phyloP scores from a whole-genome alignment of 2,888 invertebrate genomes.

The Heliconius aoede region DNA sequence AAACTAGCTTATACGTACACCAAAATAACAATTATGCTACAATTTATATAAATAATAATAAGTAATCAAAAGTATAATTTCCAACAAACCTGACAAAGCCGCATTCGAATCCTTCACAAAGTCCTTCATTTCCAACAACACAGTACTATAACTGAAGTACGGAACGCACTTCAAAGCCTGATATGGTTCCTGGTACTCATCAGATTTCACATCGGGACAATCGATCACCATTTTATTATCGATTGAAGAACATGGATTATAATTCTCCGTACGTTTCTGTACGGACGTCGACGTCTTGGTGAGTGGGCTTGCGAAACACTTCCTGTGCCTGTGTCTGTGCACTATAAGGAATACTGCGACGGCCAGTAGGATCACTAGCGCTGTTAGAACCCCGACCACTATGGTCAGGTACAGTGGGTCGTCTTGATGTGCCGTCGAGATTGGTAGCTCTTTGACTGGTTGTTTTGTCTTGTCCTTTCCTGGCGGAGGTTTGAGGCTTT shows the following conservation, averaged over 20 bases:
- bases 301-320: conserved; percentile 88
- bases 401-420: conserved; percentile 90
- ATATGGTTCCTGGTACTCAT: conserved; percentile 91
- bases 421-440: conserved; percentile 87
- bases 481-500: conserved; percentile 83
- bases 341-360: conserved; percentile 89
- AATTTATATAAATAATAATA: too few relatives aligned
- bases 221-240: conserved; percentile 82
- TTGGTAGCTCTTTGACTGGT: conserved; percentile 83
- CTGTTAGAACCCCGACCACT: conserved; percentile 89
- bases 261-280: conserved; percentile 81
- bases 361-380: conserved; percentile 88
- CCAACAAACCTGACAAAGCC: conserved; percentile 68
- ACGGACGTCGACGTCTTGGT: conserved; percentile 72
- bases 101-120: conserved; percentile 80
- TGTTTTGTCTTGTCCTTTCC: conserved; percentile 78
- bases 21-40: too few relatives aligned
- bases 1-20: too few relatives aligned
- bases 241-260: conserved; percentile 81
- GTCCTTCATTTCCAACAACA: conserved; percentile 90
- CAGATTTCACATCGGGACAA: conserved; percentile 85
- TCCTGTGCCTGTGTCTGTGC: conserved; percentile 87
- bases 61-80: too few relatives aligned
- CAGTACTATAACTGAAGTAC: conserved; percentile 90
- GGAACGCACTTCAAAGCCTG: conserved; percentile 90